phyloP scores from a whole-genome alignment of 2,113 vertebrate genomes.

The Pelusios castaneus region DNA sequence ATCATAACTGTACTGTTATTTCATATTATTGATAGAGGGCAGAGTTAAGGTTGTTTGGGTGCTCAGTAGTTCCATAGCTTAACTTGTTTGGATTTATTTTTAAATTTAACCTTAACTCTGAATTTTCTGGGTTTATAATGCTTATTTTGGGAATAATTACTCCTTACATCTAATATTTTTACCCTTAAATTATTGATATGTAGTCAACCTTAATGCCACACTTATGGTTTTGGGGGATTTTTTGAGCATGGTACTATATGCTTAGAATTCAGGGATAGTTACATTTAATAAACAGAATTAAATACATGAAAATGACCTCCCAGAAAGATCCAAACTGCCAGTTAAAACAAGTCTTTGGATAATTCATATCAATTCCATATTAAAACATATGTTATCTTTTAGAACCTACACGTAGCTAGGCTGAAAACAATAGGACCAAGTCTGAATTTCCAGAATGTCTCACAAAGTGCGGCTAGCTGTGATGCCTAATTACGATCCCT shows the following conservation, averaged over 20 bases:
- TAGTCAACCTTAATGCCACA: not conserved
- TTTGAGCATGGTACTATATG: not conserved
- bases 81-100: not conserved
- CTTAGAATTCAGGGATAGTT: not conserved
- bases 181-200: not conserved
- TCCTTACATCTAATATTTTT: not conserved
- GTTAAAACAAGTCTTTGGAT: conserved; percentile 43
- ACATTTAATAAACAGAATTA: not conserved
- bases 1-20: not conserved
- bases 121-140: not conserved
- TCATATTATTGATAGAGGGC: not conserved
- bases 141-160: not conserved
- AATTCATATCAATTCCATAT: conserved; percentile 67
- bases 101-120: not conserved
- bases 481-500: conserved; percentile 77
- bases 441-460: conserved; percentile 78
- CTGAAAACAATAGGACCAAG: conserved; percentile 70
- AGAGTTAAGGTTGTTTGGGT: not conserved
- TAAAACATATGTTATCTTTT: conserved; percentile 51
- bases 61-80: not conserved
- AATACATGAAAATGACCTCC: not conserved
- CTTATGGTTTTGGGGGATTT: not conserved
- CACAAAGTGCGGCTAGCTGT: conserved; percentile 63
- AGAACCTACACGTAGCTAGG: conserved; percentile 62
- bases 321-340: not conserved